Base-by-base conservation (phyloP, 2,888 invertebrate species). In the Aradus depressus region DNA sequence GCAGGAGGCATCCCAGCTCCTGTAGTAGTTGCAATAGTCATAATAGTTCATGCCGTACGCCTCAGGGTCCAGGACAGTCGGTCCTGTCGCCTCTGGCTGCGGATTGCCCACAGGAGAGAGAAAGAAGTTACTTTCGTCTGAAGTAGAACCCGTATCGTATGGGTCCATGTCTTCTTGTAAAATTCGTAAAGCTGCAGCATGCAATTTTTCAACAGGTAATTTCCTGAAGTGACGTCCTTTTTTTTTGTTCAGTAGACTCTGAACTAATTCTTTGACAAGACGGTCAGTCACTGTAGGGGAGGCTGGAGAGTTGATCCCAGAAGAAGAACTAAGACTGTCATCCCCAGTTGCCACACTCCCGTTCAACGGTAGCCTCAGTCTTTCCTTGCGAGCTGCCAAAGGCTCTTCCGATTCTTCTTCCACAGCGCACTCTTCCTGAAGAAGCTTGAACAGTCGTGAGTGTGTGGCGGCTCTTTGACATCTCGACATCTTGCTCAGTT, bases 401-500 rank as follows among this genome's bases (percentile, higher is more conserved):
- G 50, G 31, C 16, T 58, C 51, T 51, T 5, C 65, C 54, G 54
- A 21, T 54, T 58, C 54, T 38, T 68, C 66, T 50, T 65, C 65
- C 43, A 64, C 63, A 50, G 64, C 64, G 61, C 72, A 71, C 60
- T 75, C 78, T 42, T 77, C 77, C 64, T 77, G 80, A 19, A 83
- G 65, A 12, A 83, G 66, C 60, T 77, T 76, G 60, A 80, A 81
- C 18, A 83, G 67, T 57, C 83, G 71, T 37, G 81, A 82, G 66
- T 83, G 83, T 32, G 83, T 83, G 31, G 80, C 76, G 3, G 81
- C 81, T 45, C 83, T 70, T 64, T 81, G 77, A 63, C 80, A 83
- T 52, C 74, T 72, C 10, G 72, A 73, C 63, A 74, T 69, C 60
- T 75, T 78, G 31, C 70, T 71, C 19, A 74, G 62, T 57, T 78